These are phyloP conservation scores for Boleophthalmus pectinirostris DNA, from an alignment of 2,113 vertebrate genomes.

Conservation along the genomic window DNA sequence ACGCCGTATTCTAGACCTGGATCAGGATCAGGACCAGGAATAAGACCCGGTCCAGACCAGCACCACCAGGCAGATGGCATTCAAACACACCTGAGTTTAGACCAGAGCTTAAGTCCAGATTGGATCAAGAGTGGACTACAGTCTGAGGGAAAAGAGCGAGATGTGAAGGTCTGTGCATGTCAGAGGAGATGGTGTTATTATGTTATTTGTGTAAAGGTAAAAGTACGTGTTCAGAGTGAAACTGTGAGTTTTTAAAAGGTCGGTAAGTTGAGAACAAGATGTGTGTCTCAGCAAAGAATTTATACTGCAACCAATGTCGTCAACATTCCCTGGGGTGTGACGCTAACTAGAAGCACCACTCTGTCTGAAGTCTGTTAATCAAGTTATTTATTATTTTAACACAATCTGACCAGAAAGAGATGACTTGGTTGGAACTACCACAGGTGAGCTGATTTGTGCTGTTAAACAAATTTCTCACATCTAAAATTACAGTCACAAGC, in stretches of 20 bases:
- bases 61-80: constrained; percentile 64
- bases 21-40: not conserved
- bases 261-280: not conserved
- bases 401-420: no score
- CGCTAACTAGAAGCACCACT: no score
- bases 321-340: no score
- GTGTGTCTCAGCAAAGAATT: not conserved
- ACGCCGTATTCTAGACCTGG: not conserved
- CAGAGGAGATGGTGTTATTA: constrained; percentile 7
- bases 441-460: no score
- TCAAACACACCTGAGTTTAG: constrained; percentile 13
- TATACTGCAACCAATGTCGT: no score
- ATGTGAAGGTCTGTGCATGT: constrained; percentile 21
- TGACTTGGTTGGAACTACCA: no score
- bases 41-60: not conserved
- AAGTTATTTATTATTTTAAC: no score
- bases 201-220: constrained; percentile 23
- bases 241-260: constrained; percentile 12
- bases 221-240: constrained; percentile 22
- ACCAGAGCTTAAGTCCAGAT: not conserved
- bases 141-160: not conserved
- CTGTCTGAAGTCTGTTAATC: no score
- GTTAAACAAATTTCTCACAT: no score
- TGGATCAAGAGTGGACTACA: not conserved
- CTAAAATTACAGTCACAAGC: no score